A percentile compares a stretch with the other conserved stretches of the same genome.
Conservation (phyloP, 2,888 invertebrate species). For the Antheraea assamensis region DNA sequence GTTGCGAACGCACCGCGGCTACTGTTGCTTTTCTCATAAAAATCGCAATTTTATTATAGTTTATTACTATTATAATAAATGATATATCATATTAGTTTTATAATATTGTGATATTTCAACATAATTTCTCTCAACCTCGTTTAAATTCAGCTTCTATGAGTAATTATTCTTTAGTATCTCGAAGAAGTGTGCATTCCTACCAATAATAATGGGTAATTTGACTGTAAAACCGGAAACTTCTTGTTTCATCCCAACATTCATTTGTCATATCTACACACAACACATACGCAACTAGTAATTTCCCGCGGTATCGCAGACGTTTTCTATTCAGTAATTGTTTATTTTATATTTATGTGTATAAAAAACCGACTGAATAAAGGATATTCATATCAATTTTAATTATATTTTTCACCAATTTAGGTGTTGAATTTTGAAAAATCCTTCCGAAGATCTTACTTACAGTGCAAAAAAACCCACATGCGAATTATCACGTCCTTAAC, state of each 20-base stretch:
- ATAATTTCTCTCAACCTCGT: slow-evolving; percentile 19
- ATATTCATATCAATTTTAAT: too few species aligned
- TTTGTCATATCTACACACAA: too few species aligned
- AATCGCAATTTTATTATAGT: slow-evolving; percentile 50
- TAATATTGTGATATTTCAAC: not conserved
- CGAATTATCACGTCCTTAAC: too few species aligned
- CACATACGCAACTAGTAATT: too few species aligned
- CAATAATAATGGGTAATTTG: not conserved
- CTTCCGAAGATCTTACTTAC: too few species aligned
- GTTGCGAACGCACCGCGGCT: slow-evolving; percentile 42
- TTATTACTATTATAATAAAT: slow-evolving; percentile 13
- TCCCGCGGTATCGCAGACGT: too few species aligned
- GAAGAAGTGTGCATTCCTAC: not conserved
- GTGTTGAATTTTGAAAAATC: too few species aligned
- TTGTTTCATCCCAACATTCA: not conserved
- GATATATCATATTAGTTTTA: not conserved
- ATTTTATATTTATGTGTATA: too few species aligned
- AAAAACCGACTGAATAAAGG: too few species aligned
- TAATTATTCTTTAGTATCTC: not conserved
- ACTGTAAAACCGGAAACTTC: not conserved
- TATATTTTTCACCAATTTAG: too few species aligned
- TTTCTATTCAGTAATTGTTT: too few species aligned
- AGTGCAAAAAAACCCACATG: too few species aligned
- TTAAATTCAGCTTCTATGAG: not conserved
- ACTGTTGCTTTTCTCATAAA: slow-evolving; percentile 62